Conservation (phyloP, 2,797 vertebrate species). For the Botia kubotai region DNA sequence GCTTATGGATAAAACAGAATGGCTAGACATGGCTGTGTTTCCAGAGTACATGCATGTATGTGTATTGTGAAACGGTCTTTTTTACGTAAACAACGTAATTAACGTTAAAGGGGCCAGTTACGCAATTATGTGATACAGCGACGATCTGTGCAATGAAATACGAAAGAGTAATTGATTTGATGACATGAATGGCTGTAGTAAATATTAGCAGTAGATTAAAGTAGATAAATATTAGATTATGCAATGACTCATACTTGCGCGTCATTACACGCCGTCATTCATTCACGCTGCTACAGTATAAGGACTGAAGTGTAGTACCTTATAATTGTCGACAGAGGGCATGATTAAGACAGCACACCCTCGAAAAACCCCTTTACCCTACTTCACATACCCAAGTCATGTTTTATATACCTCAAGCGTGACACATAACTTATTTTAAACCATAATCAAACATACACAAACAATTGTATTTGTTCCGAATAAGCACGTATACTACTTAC, state of each 20-base stretch:
- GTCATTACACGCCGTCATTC: not conserved
- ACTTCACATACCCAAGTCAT: not conserved
- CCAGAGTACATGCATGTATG: not conserved
- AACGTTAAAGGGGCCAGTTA: no score
- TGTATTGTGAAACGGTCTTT: not conserved
- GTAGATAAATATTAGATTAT: not conserved
- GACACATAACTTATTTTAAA: not conserved
- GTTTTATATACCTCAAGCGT: not conserved
- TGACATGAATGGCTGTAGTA: not conserved
- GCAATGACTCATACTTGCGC: not conserved
- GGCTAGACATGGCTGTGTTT: constrained; percentile 10
- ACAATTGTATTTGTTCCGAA: not conserved
- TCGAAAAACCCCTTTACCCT: not conserved
- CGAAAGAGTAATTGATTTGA: not conserved
- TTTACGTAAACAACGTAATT: no score
- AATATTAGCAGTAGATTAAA: not conserved
- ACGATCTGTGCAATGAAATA: not conserved
- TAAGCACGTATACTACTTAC: not conserved
- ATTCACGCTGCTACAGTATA: not conserved
- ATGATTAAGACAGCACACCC: constrained; percentile 49
- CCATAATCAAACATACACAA: not conserved
- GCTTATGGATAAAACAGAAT: constrained; percentile 17
- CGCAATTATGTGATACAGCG: not conserved
- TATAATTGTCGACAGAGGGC: constrained; percentile 63
- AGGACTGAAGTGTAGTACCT: constrained; percentile 56